phyloP scores from a whole-genome alignment of 2,113 vertebrate genomes.

The Polyodon spathula region DNA sequence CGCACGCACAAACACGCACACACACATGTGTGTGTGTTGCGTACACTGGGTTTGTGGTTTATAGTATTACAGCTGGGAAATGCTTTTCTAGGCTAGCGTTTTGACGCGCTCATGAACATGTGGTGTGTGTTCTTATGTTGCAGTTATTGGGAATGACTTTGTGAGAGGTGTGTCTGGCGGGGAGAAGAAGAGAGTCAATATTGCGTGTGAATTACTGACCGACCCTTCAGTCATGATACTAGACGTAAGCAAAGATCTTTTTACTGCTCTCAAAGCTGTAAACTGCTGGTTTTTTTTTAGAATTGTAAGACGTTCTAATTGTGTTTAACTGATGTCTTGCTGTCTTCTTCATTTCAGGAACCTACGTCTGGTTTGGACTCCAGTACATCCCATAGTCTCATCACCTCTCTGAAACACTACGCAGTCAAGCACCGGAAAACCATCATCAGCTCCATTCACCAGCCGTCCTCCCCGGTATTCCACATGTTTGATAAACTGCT shows the following conservation, averaged over 20 bases:
- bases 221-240: neutral
- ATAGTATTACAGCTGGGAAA: too few species aligned
- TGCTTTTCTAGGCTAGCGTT: too few species aligned
- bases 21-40: too few species aligned
- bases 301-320: neutral
- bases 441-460: neutral
- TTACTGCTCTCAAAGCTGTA: too few species aligned
- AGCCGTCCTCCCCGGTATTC: constrained; percentile 1
- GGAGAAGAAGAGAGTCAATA: neutral
- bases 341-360: neutral
- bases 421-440: neutral
- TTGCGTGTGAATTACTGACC: neutral
- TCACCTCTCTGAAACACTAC: neutral
- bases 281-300: too few species aligned
- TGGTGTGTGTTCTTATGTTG: neutral
- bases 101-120: too few species aligned
- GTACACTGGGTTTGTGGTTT: too few species aligned
- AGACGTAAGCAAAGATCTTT: neutral
- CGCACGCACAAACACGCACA: too few species aligned
- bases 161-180: neutral
- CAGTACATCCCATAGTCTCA: neutral
- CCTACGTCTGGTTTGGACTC: constrained; percentile 3
- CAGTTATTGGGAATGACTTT: neutral
- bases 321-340: neutral
- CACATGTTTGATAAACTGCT: constrained; percentile 5